Conservation (phyloP, 2,113 vertebrate genomes). For the human region GRCh38 chr14:23355501-23356000, state of each 20-base stretch:
- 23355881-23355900: background rate
- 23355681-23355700: background rate
- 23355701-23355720: background rate
- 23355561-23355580: constrained; percentile 10
- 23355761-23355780: background rate
- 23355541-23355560: background rate
- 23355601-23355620: background rate
- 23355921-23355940: background rate
- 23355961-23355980: background rate
- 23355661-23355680: background rate
- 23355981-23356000: background rate
- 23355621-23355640: background rate
- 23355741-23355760: background rate
- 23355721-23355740: background rate
- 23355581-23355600: background rate
- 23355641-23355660: background rate
- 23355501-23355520: background rate
- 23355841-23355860: background rate
- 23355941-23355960: background rate
- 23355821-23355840: background rate
- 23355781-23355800: background rate
- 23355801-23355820: background rate
- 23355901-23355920: background rate
- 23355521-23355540: background rate
- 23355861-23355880: background rate